These are phyloP conservation scores for Drosophila setosimentum DNA, from an alignment of 2,888 invertebrate genomes.

Conservation along the genomic window DNA sequence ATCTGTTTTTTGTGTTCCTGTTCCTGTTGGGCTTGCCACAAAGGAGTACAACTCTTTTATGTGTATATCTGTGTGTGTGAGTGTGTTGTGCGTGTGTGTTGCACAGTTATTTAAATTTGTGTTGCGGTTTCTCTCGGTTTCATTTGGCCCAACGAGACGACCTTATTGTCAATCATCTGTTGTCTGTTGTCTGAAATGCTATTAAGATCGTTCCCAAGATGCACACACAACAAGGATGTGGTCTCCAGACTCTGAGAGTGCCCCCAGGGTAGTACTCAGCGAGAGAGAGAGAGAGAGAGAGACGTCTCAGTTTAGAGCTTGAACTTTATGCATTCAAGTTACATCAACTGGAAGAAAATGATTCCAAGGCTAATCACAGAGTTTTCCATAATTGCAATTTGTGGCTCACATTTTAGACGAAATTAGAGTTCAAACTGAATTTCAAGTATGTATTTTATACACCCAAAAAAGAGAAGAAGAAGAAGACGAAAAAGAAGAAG, in stretches of 20 bases:
- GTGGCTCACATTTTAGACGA: constrained; percentile 10
- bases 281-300: not conserved
- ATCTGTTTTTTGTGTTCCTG: constrained; percentile 51
- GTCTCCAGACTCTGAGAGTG: constrained; percentile 17
- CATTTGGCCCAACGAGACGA: constrained; percentile 34
- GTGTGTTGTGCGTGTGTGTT: constrained; percentile 11
- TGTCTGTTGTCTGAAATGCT: constrained; percentile 36
- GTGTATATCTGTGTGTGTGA: constrained; percentile 10
- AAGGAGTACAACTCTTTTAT: constrained; percentile 50
- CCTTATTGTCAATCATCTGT: constrained; percentile 78
- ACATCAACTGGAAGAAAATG: constrained; percentile 19
- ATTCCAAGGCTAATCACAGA: constrained; percentile 19
- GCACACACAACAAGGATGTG: constrained; percentile 41
- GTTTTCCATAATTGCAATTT: constrained; percentile 17
- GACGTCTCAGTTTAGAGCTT: constrained; percentile 5
- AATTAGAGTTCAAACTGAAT: not conserved
- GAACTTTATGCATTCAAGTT: constrained; percentile 11
- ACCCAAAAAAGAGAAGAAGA: not conserved
- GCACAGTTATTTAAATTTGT: constrained; percentile 78
- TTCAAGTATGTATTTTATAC: not conserved
- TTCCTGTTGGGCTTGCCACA: constrained; percentile 5
- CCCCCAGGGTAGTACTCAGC: not conserved
- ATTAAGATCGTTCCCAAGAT: constrained; percentile 51
- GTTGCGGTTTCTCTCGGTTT: constrained; percentile 65
- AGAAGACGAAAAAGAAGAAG: not conserved